Evolutionary conservation across 2,113 vertebrate species (phyloP), one percentile per base, ranked within the genome.

Genomic region (Ursus arctos): DNA sequence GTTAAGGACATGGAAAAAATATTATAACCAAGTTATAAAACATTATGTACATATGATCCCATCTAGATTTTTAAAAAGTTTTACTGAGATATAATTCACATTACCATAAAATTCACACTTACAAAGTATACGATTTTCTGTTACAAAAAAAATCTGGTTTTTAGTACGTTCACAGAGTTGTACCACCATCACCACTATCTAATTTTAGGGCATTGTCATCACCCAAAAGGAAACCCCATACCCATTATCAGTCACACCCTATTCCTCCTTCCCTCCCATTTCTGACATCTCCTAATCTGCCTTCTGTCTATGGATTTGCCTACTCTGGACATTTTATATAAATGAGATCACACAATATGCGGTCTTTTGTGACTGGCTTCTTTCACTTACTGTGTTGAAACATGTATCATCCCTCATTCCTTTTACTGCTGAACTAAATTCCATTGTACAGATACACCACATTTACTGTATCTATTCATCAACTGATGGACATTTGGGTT

Each of bases 71-170:
- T 9, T 0, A 43, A n/a, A 90, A 89, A 69, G n/a, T 21, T 79
- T 84, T 93, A 67, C 2, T 84, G 69, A 84, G 24, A 65, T 61
- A 49, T 85, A 94, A 91, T 72, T 94, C 49, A 80, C 3, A 57
- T 84, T 63, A 88, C 24, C 26, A 88, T 94, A 94, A 96, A 88
- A 80, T 63, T 92, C 47, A 96, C 21, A 72, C 36, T 87, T 91
- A 71, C 4, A 95, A 82, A 22, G 51, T 67, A 26, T 90, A 69
- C 3, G 43, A 86, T 71, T 93, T 84, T 59, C 33, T 40, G 43
- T 13, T 43, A 33, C 13, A 47, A 53, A 40, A 93, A 65, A 93
- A 53, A 69, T 40, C 4, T 47, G 11, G 7, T 26, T 87, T 74
- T 71, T 77, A 53, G 16, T 89, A 72, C 33, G 65, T 77, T 88